Base-by-base conservation (phyloP, 2,113 vertebrate species). In the Myodes glareolus region DNA sequence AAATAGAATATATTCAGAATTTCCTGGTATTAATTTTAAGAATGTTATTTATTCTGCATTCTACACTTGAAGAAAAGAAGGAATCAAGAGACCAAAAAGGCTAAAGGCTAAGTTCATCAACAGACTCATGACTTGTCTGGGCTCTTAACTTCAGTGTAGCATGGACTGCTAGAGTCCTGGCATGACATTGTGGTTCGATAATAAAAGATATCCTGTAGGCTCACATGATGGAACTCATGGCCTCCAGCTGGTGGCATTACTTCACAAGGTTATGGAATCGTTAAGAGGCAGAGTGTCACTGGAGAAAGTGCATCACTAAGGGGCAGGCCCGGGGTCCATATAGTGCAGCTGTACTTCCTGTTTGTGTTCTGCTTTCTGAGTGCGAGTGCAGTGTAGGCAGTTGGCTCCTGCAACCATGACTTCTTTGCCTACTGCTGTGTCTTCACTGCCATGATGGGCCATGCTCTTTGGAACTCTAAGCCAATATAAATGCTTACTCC, bases 331-430 rank as follows among this genome's bases (percentile, higher is more conserved):
- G 17, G 55, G 55, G 7, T 29, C 21, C 42, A 27, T 42, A 42
- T 42, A 29, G 7, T 4, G 1, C n/a, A 63, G 7, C 12, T 84
- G 6, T 63, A 31, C 8, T 45, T 65, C 39, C 39, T 65, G 2
- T 19, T 63, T 65, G 27, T 31, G 8, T 45, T 65, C 39, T 65
- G 8, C 4, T 45, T 85, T 65, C 39, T 85, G 39, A 63, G 2
- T 42, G 27, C 2, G 14, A 63, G 11, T 31, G 7, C 0, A 6
- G 5, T 65, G 14, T 31, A 0, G 31, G 45, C n/a, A 42, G 6
- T 27, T 17, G 61, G 27, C 61, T 65, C n/a, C 7, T 45, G 58
- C 58, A 85, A 19, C 23, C 7, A 19, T 31, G 81, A 17, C 27
- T 63, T 19, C 58, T 39, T 5, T 45, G 39, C n/a, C 13, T 31